Conservation (phyloP, 2,113 vertebrate genomes). For the Halichoerus grypus region DNA sequence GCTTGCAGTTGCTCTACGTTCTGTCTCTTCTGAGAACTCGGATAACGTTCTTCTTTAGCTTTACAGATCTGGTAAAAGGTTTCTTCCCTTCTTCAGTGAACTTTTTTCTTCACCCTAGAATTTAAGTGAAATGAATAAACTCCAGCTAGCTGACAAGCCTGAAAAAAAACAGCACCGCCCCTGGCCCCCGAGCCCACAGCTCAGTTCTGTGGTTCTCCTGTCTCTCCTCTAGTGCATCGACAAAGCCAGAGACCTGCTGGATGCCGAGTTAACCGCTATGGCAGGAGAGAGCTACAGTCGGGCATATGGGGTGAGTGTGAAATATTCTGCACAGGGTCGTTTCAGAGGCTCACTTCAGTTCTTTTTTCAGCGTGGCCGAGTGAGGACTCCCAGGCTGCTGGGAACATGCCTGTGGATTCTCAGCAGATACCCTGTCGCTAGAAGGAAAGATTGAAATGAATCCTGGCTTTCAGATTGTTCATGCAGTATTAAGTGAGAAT, state of each 20-base stretch:
- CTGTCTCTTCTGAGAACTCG: not conserved
- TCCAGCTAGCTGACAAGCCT: not conserved
- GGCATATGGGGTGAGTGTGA: constrained; percentile 94
- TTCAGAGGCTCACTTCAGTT: not conserved
- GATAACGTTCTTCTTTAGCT: not conserved
- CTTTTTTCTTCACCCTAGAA: not conserved
- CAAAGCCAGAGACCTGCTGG: constrained; percentile 98
- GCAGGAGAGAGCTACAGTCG: constrained; percentile 99
- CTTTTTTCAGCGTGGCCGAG: not conserved
- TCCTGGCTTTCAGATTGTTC: constrained; percentile 52
- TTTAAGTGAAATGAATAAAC: not conserved
- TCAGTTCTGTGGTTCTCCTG: not conserved
- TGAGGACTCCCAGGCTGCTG: not conserved
- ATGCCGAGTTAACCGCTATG: constrained; percentile 98
- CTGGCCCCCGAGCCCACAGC: not conserved
- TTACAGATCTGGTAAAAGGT: not conserved
- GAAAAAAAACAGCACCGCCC: not conserved
- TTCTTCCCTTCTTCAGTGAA: not conserved
- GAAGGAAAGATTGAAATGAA: constrained; percentile 54
- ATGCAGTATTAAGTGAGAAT: constrained; percentile 83
- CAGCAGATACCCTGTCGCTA: not conserved
- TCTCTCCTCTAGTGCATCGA: constrained; percentile 94
- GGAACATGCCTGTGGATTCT: constrained; percentile 22
- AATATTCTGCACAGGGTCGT: rapidly evolving
- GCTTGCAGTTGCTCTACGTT: not conserved